Conservation (phyloP, 2,888 invertebrate species). For the Drosophila histrio region DNA sequence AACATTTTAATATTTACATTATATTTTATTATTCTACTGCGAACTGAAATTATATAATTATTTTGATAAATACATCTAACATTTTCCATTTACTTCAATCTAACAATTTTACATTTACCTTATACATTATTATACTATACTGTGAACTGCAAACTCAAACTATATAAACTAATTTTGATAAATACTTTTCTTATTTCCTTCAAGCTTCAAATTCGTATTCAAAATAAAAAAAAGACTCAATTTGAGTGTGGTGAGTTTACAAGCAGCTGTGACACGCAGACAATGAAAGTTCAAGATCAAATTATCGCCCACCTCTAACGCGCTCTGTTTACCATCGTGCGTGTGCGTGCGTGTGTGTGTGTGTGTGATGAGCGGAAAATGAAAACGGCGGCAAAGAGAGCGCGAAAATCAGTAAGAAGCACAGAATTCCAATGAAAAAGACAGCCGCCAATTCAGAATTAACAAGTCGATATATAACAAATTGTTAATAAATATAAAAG, state of each 20-base stretch:
- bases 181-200: conserved; percentile 1
- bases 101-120: not conserved
- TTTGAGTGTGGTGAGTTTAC: conserved; percentile 13
- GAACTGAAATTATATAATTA: not conserved
- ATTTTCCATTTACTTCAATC: not conserved
- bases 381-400: conserved; percentile 51
- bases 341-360: conserved; percentile 1
- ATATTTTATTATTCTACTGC: not conserved
- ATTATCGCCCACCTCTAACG: conserved; percentile 47
- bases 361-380: conserved; percentile 31
- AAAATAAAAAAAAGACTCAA: not conserved
- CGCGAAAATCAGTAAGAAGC: conserved; percentile 32
- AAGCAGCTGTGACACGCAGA: conserved; percentile 11
- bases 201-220: conserved; percentile 6
- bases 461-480: not conserved
- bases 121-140: not conserved
- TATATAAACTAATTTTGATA: not conserved
- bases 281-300: conserved; percentile 33
- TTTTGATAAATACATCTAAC: not conserved
- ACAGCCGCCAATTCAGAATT: conserved; percentile 1
- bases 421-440: not conserved
- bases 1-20: not conserved
- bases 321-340: conserved; percentile 37
- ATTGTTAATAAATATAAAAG: not conserved
- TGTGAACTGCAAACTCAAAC: not conserved